Percentiles rank a stretch among this genome's conserved stretches.
These are phyloP conservation scores for Drosophila testacea DNA, from an alignment of 2,888 invertebrate genomes.

Conservation along the genomic window DNA sequence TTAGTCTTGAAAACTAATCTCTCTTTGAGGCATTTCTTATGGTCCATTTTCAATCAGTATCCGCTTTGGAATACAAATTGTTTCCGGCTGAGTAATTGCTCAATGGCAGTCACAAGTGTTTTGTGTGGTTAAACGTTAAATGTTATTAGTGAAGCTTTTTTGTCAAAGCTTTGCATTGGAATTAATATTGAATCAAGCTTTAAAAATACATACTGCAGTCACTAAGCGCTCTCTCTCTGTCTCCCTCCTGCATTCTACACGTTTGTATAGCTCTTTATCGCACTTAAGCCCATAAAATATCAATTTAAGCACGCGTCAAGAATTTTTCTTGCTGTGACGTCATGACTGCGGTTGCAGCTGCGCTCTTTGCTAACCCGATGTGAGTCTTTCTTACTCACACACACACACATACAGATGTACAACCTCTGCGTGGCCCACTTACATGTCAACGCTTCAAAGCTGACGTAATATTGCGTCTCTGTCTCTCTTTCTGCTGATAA, in stretches of 20 bases:
- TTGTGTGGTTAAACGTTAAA: constrained; percentile 21
- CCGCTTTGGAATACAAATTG: constrained; percentile 60
- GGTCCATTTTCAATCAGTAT: constrained; percentile 39
- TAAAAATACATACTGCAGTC: constrained; percentile 36
- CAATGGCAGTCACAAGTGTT: constrained; percentile 19
- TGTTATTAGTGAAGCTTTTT: constrained; percentile 38
- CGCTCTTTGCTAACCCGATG: constrained; percentile 22
- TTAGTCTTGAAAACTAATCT: constrained; percentile 13
- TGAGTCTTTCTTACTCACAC: neutral
- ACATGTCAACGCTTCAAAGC: constrained; percentile 31
- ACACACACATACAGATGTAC: constrained; percentile 9
- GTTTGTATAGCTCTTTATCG: constrained; percentile 11
- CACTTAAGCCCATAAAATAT: constrained; percentile 1
- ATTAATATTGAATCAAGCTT: constrained; percentile 39
- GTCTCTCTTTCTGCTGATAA: constrained; percentile 14
- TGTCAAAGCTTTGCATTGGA: constrained; percentile 23
- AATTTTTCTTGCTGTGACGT: constrained; percentile 24
- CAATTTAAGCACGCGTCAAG: constrained; percentile 55
- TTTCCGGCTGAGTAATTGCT: constrained; percentile 72
- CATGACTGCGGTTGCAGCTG: constrained; percentile 43
- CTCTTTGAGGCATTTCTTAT: constrained; percentile 3
- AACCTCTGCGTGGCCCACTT: constrained; percentile 55
- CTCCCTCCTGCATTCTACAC: no score
- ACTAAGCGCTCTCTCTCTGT: neutral
- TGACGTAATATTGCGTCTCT: constrained; percentile 46